Evolutionary conservation across 35 echinoderm and acorn worm species (phyloP).

Genomic region (Chiridota heheva): DNA sequence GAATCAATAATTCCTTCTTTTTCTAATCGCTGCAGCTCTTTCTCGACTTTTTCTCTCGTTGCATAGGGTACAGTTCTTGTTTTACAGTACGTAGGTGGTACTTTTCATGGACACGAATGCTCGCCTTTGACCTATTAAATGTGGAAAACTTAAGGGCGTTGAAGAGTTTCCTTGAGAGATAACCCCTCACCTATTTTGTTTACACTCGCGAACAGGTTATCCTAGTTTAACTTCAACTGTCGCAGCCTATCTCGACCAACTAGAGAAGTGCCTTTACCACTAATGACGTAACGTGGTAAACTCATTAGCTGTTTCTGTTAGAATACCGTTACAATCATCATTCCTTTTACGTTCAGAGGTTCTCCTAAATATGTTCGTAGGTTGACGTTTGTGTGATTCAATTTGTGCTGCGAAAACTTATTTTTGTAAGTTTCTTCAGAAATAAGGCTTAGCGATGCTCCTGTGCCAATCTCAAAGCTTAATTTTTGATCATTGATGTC

Average conservation of each 20-base stretch:
- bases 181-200: background rate
- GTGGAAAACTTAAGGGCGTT: slow-evolving; percentile 1
- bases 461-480: too few species aligned
- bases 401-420: too few species aligned
- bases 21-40: slow-evolving; percentile 31
- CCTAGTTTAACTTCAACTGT: slow-evolving; percentile 19
- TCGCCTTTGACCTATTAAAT: slow-evolving; percentile 21
- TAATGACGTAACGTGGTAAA: background rate
- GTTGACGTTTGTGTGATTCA: background rate
- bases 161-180: background rate
- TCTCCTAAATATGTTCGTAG: slow-evolving; percentile 26
- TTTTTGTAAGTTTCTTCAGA: too few species aligned
- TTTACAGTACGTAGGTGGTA: slow-evolving; percentile 18
- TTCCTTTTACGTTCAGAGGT: background rate
- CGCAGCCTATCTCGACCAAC: slow-evolving; percentile 36
- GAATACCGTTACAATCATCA: background rate
- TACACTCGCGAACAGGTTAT: background rate
- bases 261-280: slow-evolving; percentile 1
- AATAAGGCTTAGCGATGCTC: too few species aligned
- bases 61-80: slow-evolving; percentile 14
- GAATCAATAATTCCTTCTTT: slow-evolving; percentile 34
- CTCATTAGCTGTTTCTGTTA: background rate
- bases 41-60: background rate
- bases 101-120: background rate
- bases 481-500: too few species aligned